Evolutionary conservation across 1,140 invertebrate species (phyloP).

Genomic region (Penaeus japonicus): DNA sequence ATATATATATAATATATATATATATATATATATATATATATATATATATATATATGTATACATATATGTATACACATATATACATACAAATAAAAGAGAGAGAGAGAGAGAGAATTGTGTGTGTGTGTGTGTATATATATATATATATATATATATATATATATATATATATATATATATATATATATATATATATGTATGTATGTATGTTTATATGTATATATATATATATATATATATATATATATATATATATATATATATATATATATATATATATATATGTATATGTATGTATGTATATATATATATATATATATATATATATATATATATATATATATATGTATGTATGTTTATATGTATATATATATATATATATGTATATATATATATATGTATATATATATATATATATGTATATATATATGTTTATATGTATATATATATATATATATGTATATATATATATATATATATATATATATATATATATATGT

Average conservation of each 20-base stretch:
- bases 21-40: constrained; percentile 23
- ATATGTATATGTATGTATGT: constrained; percentile 26
- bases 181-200: not conserved
- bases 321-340: constrained; percentile 9
- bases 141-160: constrained; percentile 20
- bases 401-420: constrained; percentile 33
- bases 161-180: not conserved
- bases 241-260: constrained; percentile 6
- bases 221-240: constrained; percentile 17
- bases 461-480: constrained; percentile 30
- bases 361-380: constrained; percentile 10
- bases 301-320: constrained; percentile 10
- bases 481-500: constrained; percentile 16
- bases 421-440: constrained; percentile 30
- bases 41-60: constrained; percentile 30
- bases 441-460: constrained; percentile 18
- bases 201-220: too few species aligned
- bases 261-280: constrained; percentile 28
- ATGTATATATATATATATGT: constrained; percentile 18
- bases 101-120: too few species aligned
- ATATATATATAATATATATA: too few species aligned
- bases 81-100: too few species aligned
- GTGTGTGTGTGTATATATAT: too few species aligned
- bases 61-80: too few species aligned
- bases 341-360: not conserved